Conservation (phyloP, 2,113 vertebrate genomes). For the Numida meleagris region DNA sequence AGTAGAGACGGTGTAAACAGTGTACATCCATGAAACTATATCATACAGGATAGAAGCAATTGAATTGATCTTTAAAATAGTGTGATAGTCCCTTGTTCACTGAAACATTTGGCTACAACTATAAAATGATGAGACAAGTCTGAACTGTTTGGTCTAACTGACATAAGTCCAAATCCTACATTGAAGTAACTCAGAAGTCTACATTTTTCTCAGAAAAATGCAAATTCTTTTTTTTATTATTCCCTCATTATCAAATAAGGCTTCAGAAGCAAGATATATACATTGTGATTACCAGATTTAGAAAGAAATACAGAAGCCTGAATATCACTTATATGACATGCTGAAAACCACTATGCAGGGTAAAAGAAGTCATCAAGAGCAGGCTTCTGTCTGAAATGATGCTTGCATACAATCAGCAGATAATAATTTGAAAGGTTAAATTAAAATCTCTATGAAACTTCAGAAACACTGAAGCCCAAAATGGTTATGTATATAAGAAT, state of each 20-base stretch:
- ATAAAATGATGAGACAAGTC: background rate
- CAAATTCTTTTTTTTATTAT: background rate
- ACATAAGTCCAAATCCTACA: background rate
- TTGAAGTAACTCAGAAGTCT: too few relatives aligned
- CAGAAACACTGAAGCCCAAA: background rate
- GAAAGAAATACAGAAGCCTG: background rate
- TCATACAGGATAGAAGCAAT: too few relatives aligned
- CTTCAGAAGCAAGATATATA: background rate
- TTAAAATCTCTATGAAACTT: background rate
- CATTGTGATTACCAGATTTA: background rate
- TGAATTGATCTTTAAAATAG: background rate
- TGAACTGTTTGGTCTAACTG: background rate
- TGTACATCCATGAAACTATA: too few relatives aligned
- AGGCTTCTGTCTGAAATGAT: background rate
- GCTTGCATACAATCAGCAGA: background rate
- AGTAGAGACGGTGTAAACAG: too few relatives aligned
- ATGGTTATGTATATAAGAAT: background rate
- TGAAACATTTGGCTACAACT: background rate
- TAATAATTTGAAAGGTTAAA: background rate
- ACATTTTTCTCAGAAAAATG: too few relatives aligned
- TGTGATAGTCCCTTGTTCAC: background rate
- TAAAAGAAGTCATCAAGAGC: background rate
- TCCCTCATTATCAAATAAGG: background rate
- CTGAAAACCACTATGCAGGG: background rate
- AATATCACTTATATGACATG: background rate